phyloP scores from a whole-genome alignment of 2,113 vertebrate genomes.

The Hippoglossus stenolepis region DNA sequence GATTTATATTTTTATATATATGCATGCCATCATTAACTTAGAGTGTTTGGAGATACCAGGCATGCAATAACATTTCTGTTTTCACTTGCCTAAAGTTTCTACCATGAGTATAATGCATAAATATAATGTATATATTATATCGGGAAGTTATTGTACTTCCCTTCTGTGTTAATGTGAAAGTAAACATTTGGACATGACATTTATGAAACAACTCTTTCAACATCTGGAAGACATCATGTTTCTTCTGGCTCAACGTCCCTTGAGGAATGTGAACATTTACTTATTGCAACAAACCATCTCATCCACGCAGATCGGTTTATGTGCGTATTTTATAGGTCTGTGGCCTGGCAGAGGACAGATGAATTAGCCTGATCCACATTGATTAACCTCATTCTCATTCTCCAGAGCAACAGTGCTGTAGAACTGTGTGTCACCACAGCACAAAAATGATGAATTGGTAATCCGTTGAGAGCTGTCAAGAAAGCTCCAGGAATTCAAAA shows the following conservation, averaged over 20 bases:
- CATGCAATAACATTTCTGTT: too few species aligned
- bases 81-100: too few species aligned
- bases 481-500: constrained; percentile 79
- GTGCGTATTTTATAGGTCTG: constrained; percentile 72
- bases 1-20: too few species aligned
- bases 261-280: constrained; percentile 64
- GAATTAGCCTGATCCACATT: constrained; percentile 84
- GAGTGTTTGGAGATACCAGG: too few species aligned
- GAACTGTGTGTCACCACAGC: constrained; percentile 75
- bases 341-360: constrained; percentile 77
- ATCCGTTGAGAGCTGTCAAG: constrained; percentile 84
- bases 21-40: too few species aligned
- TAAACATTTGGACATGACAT: neutral
- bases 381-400: constrained; percentile 84
- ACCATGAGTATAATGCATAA: too few species aligned
- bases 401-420: constrained; percentile 72
- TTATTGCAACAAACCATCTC: constrained; percentile 66
- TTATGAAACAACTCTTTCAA: constrained; percentile 11
- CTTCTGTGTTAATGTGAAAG: neutral
- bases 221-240: constrained; percentile 55
- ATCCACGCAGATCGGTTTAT: constrained; percentile 61
- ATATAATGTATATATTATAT: too few species aligned
- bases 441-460: constrained; percentile 83
- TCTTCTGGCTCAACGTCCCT: constrained; percentile 48
- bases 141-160: too few species aligned